Evolutionary conservation across 2,888 invertebrate species (phyloP), one percentile per base, ranked within the genome.

Genomic region (Mythimna albipuncta): DNA sequence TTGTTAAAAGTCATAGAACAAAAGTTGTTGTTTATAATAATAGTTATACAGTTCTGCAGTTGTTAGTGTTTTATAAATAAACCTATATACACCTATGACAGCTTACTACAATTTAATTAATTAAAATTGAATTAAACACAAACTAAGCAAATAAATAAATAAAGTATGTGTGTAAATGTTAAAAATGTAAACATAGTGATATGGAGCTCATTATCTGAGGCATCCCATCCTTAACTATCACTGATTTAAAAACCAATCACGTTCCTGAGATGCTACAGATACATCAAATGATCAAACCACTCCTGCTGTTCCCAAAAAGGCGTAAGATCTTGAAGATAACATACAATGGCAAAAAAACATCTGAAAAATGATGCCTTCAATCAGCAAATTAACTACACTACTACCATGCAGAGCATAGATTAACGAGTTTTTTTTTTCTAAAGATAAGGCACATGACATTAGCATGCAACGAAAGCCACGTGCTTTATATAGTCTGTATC

Each of bases 371-470:
- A 72, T 69, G 58, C 64, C 55, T 69, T 63, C 38, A 69, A 76
- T 71, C 67, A 62, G 55, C 32, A 75, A 70, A 81, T 73, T 62
- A 74, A 81, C 65, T 58, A 64, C 54, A 55, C 62, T 61, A 57
- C 64, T 74, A 54, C 82, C 74, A 77, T 70, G 70, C 26, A 38
- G 58, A 63, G 65, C 69, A 71, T 75, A 70, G 76, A 82, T 84
- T 76, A 79, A 83, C 82, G 57, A 85, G 77, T 73, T 82, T 70
- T 78, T 81, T 70, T 81, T 72, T 74, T 69, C 54, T 65, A 38
- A 44, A 54, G 73, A 75, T 68, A 79, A 75, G 54, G 59, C 71
- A 72, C 73, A 57, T 44, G 72, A 54, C 62, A 72, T 83, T 83
- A 75, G 59, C 75, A 83, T 83, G 85, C 81, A 80, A 19, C 65